Percentiles rank a stretch among this genome's conserved stretches.
Evolutionary conservation across 2,797 vertebrate genomes (phyloP).

Genomic region (Acropternis orthonyx): DNA sequence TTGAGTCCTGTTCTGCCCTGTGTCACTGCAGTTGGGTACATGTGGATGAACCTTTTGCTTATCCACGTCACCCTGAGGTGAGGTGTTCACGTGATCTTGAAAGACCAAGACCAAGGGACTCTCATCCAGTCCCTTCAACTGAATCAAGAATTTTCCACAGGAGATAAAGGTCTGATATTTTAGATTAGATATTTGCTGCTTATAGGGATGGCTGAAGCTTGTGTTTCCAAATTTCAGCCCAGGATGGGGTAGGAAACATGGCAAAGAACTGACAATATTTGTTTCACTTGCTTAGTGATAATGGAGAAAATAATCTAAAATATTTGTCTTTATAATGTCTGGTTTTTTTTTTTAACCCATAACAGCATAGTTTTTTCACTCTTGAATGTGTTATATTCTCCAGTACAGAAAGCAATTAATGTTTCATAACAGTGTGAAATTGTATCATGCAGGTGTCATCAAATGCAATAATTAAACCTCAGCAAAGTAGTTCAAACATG

Average conservation of each 20-base stretch:
- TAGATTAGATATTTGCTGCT: background rate
- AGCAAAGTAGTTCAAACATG: background rate
- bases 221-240: background rate
- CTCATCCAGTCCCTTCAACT: background rate
- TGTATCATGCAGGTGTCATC: background rate
- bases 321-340: background rate
- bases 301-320: background rate
- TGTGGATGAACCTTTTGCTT: too few relatives aligned
- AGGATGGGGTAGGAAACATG: background rate
- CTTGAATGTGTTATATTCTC: background rate
- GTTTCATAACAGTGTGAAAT: background rate
- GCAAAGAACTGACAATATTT: background rate
- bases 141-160: background rate
- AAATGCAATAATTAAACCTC: constrained; percentile 21
- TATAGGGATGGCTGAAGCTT: background rate
- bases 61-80: background rate
- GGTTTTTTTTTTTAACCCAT: too few relatives aligned
- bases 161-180: background rate
- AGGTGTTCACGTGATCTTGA: background rate
- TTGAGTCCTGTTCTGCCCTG: too few relatives aligned
- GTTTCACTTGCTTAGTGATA: background rate
- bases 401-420: background rate
- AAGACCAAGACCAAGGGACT: background rate
- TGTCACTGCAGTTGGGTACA: too few relatives aligned
- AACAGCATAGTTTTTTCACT: background rate